Evolutionary conservation across 2,797 vertebrate species (phyloP).

Genomic region (Sebastes baramenuke): DNA sequence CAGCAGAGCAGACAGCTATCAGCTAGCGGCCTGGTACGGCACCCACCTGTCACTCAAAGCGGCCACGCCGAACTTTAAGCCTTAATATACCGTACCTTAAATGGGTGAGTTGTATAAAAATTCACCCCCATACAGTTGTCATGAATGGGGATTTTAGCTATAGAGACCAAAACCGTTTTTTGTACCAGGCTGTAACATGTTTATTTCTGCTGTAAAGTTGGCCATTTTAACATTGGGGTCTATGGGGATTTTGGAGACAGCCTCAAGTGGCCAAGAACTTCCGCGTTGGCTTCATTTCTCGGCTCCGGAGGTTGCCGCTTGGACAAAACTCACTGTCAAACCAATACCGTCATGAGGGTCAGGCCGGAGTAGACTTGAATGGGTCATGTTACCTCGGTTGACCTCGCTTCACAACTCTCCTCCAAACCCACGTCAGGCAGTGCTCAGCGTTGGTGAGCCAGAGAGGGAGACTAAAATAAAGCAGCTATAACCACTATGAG

Average conservation of each 20-base stretch:
- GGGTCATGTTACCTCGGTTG: background rate
- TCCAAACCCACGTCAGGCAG: background rate
- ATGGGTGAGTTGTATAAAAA: too few relatives aligned
- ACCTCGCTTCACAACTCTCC: conserved; percentile 4
- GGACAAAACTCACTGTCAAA: background rate
- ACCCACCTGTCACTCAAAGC: too few relatives aligned
- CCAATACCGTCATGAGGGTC: background rate
- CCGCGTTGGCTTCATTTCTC: background rate
- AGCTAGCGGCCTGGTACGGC: too few relatives aligned
- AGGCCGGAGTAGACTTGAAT: background rate
- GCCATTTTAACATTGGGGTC: background rate
- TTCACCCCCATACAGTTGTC: too few relatives aligned
- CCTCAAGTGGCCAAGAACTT: background rate
- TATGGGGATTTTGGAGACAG: background rate
- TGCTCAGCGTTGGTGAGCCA: background rate
- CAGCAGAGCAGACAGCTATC: too few relatives aligned
- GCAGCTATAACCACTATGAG: background rate
- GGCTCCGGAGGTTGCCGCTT: background rate
- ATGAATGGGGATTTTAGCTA: too few relatives aligned
- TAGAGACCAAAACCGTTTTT: background rate
- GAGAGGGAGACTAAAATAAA: background rate
- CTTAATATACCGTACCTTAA: too few relatives aligned
- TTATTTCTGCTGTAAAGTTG: background rate
- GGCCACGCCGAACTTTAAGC: too few relatives aligned
- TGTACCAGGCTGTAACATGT: background rate